Evolutionary conservation across 1,140 invertebrate genomes (phyloP), one percentile per base, ranked within the genome.

Genomic region (Drosophila tropicalis): DNA sequence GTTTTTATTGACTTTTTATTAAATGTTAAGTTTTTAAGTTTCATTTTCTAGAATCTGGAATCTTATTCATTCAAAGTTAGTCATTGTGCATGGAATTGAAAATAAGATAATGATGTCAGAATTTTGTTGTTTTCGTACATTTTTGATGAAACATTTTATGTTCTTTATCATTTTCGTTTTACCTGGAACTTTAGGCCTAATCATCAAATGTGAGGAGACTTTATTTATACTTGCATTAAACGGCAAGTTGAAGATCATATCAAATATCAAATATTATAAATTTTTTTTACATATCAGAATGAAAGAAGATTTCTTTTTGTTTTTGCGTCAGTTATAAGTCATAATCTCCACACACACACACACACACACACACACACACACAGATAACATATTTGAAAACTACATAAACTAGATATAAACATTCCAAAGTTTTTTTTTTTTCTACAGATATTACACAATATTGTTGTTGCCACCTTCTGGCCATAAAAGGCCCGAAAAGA

Each of bases 331-430:
- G 29, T 10, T 12, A 51, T 51, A 51, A 9, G 17, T 12, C 17
- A 51, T 22, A 51, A 51, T 39, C 36, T 39, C 36, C 29, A 0
- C 29, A 29, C 5, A 29, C 5, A 29, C 29, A 29, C 5, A 22
- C 9, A 51, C 2, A 22, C n/a, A n/a, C 29, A 0, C 29, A 29
- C 5, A 29, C 5, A 29, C 29, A 29, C 5, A 22, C 9, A 51
- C 2, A 22, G 19, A 51, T 3, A n/a, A 39, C 36, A 39, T 5
- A 39, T 39, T 39, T 4, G 22, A 13, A 75, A 58, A 70, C 70
- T 62, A 36, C 13, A 40, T 5, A 29, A 34, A 44, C 15, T 32
- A 68, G 72, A 75, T 75, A 75, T 56, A 36, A 41, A 58, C 25
- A 7, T 41, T 4, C 17, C 57, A 60, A 47, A 62, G 71, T 58